Evolutionary conservation across 1,140 invertebrate genomes (phyloP).

Genomic region (Plectus sambesii): DNA sequence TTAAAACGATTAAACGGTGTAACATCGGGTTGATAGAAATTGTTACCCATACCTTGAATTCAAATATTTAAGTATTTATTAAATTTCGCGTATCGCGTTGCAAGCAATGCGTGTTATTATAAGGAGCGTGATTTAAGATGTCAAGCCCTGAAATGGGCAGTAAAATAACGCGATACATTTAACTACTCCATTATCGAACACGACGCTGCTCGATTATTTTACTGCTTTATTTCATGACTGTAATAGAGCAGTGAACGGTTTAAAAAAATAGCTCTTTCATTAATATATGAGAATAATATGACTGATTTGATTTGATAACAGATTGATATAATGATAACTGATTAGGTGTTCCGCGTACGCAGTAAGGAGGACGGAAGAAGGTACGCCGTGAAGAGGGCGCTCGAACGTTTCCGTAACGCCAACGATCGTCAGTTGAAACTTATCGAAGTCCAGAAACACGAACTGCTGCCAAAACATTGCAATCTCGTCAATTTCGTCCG

Average conservation of each 20-base stretch:
- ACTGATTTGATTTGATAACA: conserved; percentile 3
- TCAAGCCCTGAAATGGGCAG: conserved; percentile 8
- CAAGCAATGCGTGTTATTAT: too few species aligned
- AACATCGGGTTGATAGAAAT: too few species aligned
- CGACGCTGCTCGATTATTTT: background rate
- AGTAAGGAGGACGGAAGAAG: conserved; percentile 56
- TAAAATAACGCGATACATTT: conserved; percentile 5
- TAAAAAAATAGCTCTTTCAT: background rate
- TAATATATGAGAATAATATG: background rate
- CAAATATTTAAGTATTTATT: too few species aligned
- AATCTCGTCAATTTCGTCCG: conserved; percentile 59
- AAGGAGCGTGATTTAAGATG: too few species aligned
- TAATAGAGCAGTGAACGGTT: background rate
- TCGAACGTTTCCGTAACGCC: conserved; percentile 54
- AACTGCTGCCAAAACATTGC: conserved; percentile 56
- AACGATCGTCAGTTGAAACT: conserved; percentile 55
- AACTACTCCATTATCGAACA: background rate
- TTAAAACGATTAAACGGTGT: too few species aligned
- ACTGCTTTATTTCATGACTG: conserved; percentile 3
- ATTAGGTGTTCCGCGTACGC: conserved; percentile 55
- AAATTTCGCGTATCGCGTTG: too few species aligned
- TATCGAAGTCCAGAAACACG: conserved; percentile 61
- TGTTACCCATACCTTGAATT: too few species aligned
- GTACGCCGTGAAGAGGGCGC: conserved; percentile 61
- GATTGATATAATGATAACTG: conserved; percentile 8